A percentile compares a stretch with the other conserved stretches of the same genome.
These are phyloP conservation scores for Meloidogyne floridensis DNA, from an alignment of 1,140 invertebrate genomes.

Conservation along the genomic window DNA sequence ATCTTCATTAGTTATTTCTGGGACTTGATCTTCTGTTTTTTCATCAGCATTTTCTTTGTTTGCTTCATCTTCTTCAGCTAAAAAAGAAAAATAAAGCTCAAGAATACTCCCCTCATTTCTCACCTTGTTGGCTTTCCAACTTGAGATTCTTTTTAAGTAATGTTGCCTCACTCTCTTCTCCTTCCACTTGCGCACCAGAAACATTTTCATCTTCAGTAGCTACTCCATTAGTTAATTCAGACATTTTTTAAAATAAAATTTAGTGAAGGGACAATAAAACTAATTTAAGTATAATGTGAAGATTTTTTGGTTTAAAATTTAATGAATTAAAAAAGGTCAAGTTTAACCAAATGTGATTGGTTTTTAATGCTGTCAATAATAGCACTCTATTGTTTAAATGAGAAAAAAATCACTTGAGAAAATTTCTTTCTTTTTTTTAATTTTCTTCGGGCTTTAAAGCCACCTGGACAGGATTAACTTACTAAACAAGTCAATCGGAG, in stretches of 20 bases:
- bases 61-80: constrained; percentile 6
- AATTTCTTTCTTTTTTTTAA: background rate
- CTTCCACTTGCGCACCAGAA: constrained; percentile 19
- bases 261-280: background rate
- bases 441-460: background rate
- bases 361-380: background rate
- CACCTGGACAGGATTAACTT: background rate
- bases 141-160: constrained; percentile 25
- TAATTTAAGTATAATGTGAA: background rate
- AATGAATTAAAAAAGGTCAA: background rate
- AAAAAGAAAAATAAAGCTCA: background rate
- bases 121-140: constrained; percentile 23
- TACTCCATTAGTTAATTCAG: constrained; percentile 21
- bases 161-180: constrained; percentile 26
- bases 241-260: background rate
- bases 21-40: constrained; percentile 51
- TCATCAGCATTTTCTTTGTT: constrained; percentile 25
- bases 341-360: background rate
- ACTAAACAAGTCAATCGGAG: background rate
- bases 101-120: background rate
- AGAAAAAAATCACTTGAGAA: background rate
- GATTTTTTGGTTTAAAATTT: background rate
- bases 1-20: constrained; percentile 61
- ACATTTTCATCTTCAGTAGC: constrained; percentile 22
- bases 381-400: background rate